Base-by-base conservation (phyloP, 2,888 invertebrate species). In the Spilarctia lutea region DNA sequence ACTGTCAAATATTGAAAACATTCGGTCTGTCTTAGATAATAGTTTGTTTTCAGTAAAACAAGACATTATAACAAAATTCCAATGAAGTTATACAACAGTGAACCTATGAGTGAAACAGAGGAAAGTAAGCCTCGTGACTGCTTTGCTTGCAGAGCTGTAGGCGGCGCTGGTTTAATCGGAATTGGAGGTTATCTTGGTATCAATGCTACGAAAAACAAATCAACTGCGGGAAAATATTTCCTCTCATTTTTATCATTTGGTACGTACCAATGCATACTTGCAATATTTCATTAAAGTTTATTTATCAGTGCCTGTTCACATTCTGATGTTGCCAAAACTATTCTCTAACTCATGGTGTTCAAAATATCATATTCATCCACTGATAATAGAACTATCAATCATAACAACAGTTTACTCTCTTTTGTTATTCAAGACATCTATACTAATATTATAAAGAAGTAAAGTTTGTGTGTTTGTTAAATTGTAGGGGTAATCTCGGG, bases 171-270 rank as follows among this genome's bases (percentile, higher is more conserved):
- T 11, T 92, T 97, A 60, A 88, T 97, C 45, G 97, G 97, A 0
- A 97, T 97, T 76, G 97, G 97, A 78, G 94, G 94, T 77, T 97
- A 97, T 83, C 90, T 97, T 1, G 96, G 95, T 7, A 95, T 96
- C 81, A 94, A 96, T 77, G 95, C 96, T 6, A 96, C 93, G 89
- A 96, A 92, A 93, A 96, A 95, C 87, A 95, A 92, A 89, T 96
- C 90, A 66, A 88, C 89, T n/a, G 85, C 92, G 27, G 96, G 96
- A 65, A 96, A 91, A 89, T 86, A 93, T 42, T 89, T 93, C 0
- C 89, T 96, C 83, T 92, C 94, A 33, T 88, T 94, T 1, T 79
- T 96, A 42, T 96, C 96, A 35, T 90, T 95, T 72, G 94, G 96
- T 96, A 94, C 90, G 83, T 75, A 45, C 30, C 27, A 35, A 42